phyloP scores from a whole-genome alignment of 92 coral and sea anemone genomes.

The Porites rus region DNA sequence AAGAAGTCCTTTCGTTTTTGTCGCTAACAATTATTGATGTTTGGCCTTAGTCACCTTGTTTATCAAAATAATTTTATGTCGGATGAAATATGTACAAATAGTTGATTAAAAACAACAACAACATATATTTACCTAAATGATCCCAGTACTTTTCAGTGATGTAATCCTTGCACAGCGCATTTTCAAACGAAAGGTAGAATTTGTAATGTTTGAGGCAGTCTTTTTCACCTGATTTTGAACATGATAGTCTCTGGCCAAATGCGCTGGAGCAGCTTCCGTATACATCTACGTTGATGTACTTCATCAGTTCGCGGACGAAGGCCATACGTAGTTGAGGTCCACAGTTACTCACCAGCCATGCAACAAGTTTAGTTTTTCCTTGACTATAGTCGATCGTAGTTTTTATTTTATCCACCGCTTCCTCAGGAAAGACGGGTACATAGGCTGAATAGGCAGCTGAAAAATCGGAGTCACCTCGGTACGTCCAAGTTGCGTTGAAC shows the following conservation, averaged over 20 bases:
- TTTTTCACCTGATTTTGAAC: conserved; percentile 42
- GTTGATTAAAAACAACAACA: not conserved
- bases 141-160: conserved; percentile 93
- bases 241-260: conserved; percentile 63
- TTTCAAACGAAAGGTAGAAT: conserved; percentile 90
- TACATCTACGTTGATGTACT: conserved; percentile 67
- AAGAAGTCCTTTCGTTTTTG: no score
- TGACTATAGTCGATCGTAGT: conserved; percentile 41
- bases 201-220: conserved; percentile 61
- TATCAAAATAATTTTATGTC: no score
- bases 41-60: no score
- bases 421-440: conserved; percentile 26
- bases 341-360: conserved; percentile 91
- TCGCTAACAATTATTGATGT: no score
- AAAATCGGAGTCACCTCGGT: conserved; percentile 85
- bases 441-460: conserved; percentile 77
- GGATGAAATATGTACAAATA: not conserved
- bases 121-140: conserved; percentile 1
- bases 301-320: conserved; percentile 54
- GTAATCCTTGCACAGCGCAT: conserved; percentile 77
- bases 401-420: not conserved
- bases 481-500: conserved; percentile 91
- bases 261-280: conserved; percentile 71
- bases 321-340: conserved; percentile 62
- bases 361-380: conserved; percentile 78